A percentile compares a stretch with the other conserved stretches of the same genome.
Evolutionary conservation across 2,888 invertebrate species (phyloP).

Genomic region (Keiferia lycopersicella): DNA sequence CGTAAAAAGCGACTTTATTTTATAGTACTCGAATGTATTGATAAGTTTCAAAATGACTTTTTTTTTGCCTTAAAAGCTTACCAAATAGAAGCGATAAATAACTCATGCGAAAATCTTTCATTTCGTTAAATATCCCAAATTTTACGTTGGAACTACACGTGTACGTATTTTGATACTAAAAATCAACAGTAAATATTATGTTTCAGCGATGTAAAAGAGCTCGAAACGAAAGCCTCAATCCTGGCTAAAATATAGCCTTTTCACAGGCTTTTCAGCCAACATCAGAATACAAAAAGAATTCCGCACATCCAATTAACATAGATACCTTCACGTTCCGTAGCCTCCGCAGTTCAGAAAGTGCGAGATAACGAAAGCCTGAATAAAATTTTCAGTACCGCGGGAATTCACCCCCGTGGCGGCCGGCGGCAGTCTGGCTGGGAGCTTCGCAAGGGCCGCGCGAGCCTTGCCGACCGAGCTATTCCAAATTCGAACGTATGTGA

Average conservation of each 20-base stretch:
- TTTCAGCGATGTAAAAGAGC: background rate
- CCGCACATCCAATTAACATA: slow-evolving; percentile 19
- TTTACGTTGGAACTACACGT: background rate
- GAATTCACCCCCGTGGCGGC: slow-evolving; percentile 45
- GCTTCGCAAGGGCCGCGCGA: slow-evolving; percentile 57
- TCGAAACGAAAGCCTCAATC: background rate
- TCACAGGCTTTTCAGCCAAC: slow-evolving; percentile 10
- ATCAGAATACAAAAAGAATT: slow-evolving; percentile 17
- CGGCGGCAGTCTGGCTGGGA: slow-evolving; percentile 60
- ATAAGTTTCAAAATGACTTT: no score
- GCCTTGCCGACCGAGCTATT: slow-evolving; percentile 37
- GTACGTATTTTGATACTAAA: background rate
- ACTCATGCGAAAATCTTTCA: background rate
- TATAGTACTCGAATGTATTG: no score
- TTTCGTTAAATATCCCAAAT: background rate
- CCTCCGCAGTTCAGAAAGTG: slow-evolving; percentile 20
- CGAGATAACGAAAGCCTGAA: slow-evolving; percentile 49
- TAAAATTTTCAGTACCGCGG: slow-evolving; percentile 56
- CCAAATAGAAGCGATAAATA: background rate
- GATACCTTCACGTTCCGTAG: slow-evolving; percentile 20
- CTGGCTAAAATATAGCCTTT: background rate
- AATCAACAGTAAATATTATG: background rate
- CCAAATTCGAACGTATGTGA: slow-evolving; percentile 17
- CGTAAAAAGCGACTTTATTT: no score
- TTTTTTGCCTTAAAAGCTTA: background rate